Percentiles rank a stretch among this genome's conserved stretches.
These are phyloP conservation scores for Drosophila lowei DNA, from an alignment of 1,140 invertebrate species.

Conservation along the genomic window DNA sequence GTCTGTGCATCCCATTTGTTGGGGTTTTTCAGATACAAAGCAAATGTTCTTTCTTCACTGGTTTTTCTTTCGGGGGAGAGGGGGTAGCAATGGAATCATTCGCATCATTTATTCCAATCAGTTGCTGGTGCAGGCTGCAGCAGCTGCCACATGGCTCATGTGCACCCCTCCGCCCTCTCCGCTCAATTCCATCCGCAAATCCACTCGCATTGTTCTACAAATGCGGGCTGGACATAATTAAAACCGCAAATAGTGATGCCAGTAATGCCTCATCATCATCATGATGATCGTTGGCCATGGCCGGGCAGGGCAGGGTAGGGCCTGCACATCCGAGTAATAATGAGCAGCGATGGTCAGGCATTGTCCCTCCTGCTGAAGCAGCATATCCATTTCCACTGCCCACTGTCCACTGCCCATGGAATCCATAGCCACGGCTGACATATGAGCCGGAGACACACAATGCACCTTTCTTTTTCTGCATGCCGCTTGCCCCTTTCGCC, in stretches of 20 bases:
- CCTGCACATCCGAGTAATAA: conserved; percentile 15
- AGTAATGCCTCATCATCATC: conserved; percentile 6
- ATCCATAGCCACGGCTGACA: conserved; percentile 30
- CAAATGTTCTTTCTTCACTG: neutral
- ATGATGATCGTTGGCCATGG: conserved; percentile 19
- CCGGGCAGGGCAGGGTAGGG: too few species aligned
- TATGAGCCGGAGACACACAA: conserved; percentile 42
- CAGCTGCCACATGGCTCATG: conserved; percentile 9
- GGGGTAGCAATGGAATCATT: conserved; percentile 15
- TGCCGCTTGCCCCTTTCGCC: conserved; percentile 2
- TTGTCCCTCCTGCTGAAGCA: conserved; percentile 17
- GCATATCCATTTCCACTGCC: conserved; percentile 26
- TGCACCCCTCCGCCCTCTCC: neutral
- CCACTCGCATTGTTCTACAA: conserved; percentile 27
- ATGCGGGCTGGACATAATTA: conserved; percentile 48
- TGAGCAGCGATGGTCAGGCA: conserved; percentile 44
- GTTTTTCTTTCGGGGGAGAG: neutral
- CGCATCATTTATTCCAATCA: conserved; percentile 62
- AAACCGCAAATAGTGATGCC: conserved; percentile 46
- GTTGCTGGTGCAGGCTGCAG: conserved; percentile 14
- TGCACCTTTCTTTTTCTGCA: conserved; percentile 34
- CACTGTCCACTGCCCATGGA: conserved; percentile 1
- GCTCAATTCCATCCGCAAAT: neutral
- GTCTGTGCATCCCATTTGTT: too few species aligned
- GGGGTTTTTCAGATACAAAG: neutral